Evolutionary conservation across 53 echinoderm and acorn worm species (phyloP), one percentile per base, ranked within the genome.

Genomic region (Hippasteria phrygiana): DNA sequence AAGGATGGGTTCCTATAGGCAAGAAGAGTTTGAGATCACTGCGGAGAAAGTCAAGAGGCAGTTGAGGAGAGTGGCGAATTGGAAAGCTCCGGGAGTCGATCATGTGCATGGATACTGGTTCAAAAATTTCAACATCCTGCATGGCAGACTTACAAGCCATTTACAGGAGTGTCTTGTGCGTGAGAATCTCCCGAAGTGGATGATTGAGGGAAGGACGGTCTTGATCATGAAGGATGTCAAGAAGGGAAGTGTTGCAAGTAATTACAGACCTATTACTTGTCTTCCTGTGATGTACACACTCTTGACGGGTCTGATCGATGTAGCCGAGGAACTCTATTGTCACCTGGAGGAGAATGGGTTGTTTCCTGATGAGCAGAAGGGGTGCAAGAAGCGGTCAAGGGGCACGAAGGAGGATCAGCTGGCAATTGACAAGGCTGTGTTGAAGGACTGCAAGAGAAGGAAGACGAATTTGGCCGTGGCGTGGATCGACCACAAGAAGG

Each of bases 161-260:
- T 54, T 54, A 54, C 16, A 54, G 54, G 54, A 54, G 54, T 54
- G 54, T 54, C 16, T 54, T 20, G 18, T 54, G 3, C 18, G 17
- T 54, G 54, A 20, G 54, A 54, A 54, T 54, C 54, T 54, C 3
- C 18, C 54, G 20, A 54, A 20, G 54, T 54, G 54, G 54, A 17
- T 54, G 20, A 11, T 14, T 54, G 54, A 54, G 20, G 54, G 54
- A 3, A 54, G 54, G 13, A 54, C 54, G 3, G 54, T 54, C 20
- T 54, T 54, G 18, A 16, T 54, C 18, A 54, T 54, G 54, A 54
- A 54, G 54, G 56, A 56, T 56, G 56, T 56, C 56, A 56, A 56
- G 56, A 56, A 56, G 24, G 56, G 56, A 56, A 56, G 56, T 1
- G 56, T 56, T 56, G 56, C 56, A 56, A 56, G 56, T 56, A 22